These are phyloP conservation scores for Cynaeus angustus DNA, from an alignment of 2,888 invertebrate genomes.

Conservation along the genomic window DNA sequence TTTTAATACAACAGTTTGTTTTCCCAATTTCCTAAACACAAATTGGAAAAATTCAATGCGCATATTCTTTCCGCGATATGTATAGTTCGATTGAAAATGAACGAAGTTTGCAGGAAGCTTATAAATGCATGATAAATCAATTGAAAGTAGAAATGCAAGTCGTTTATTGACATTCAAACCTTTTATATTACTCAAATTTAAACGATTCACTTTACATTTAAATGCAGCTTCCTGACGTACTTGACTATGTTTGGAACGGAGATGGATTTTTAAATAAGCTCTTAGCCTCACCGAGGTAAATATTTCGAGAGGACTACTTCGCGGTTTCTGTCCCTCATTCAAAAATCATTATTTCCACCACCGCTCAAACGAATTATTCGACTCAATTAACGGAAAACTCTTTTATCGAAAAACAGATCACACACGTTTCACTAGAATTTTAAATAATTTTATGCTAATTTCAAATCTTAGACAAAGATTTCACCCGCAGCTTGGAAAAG, in stretches of 20 bases:
- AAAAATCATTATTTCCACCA: slow-evolving; percentile 51
- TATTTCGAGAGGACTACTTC: slow-evolving; percentile 61
- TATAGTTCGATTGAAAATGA: slow-evolving; percentile 9
- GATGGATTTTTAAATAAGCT: slow-evolving; percentile 70
- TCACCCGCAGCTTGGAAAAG: slow-evolving; percentile 47
- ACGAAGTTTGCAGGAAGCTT: slow-evolving; percentile 51
- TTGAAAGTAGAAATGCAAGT: slow-evolving; percentile 59
- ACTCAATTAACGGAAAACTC: slow-evolving; percentile 26
- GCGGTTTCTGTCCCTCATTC: slow-evolving; percentile 54
- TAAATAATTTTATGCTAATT: slow-evolving; percentile 49
- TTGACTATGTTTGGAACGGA: slow-evolving; percentile 65
- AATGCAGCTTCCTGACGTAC: slow-evolving; percentile 67
- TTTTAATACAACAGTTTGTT: slow-evolving; percentile 13
- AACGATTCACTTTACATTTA: slow-evolving; percentile 69
- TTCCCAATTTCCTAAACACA: slow-evolving; percentile 22
- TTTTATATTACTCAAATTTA: slow-evolving; percentile 68
- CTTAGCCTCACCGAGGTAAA: slow-evolving; percentile 64
- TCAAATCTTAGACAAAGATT: slow-evolving; percentile 45
- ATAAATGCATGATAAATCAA: slow-evolving; percentile 61
- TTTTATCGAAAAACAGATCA: background rate
- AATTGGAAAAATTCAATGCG: slow-evolving; percentile 18
- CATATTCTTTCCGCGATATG: background rate
- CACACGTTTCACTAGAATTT: slow-evolving; percentile 25
- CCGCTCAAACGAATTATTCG: slow-evolving; percentile 45
- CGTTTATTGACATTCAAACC: slow-evolving; percentile 60